Conservation (phyloP, 1,140 invertebrate species). For the Coelopa frigida region DNA sequence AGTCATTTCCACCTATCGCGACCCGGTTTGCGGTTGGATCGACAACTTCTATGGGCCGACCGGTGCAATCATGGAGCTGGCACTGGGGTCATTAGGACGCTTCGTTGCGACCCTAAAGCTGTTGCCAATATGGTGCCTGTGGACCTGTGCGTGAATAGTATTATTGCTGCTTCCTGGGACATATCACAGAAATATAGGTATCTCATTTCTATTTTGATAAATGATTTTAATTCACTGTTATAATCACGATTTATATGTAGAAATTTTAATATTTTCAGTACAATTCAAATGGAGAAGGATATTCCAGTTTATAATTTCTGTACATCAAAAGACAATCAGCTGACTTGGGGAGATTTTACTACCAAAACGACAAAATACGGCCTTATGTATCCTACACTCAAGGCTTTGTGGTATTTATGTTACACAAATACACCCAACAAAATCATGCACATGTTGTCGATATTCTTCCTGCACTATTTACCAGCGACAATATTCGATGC, state of each 20-base stretch:
- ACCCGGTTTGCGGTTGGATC: conserved; percentile 70
- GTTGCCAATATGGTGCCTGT: conserved; percentile 81
- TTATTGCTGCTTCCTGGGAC: conserved; percentile 66
- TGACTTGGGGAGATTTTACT: conserved; percentile 57
- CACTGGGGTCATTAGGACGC: conserved; percentile 64
- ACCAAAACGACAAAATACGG: conserved; percentile 46
- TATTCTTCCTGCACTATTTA: conserved; percentile 54
- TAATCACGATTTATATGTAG: neutral
- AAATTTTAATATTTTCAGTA: conserved; percentile 8
- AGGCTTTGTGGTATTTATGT: conserved; percentile 50
- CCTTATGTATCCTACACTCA: conserved; percentile 49
- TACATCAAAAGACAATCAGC: conserved; percentile 54
- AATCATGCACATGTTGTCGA: conserved; percentile 48
- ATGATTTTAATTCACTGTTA: neutral
- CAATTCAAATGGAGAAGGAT: conserved; percentile 27
- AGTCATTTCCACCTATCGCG: conserved; percentile 62
- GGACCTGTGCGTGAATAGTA: conserved; percentile 75
- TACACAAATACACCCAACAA: conserved; percentile 22
- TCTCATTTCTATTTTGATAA: too few species aligned
- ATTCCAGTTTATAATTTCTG: conserved; percentile 63
- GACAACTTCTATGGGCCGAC: conserved; percentile 77
- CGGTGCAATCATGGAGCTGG: conserved; percentile 59
- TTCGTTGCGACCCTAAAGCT: conserved; percentile 56
- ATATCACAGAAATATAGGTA: conserved; percentile 50
- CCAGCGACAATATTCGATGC: conserved; percentile 63